phyloP scores from a whole-genome alignment of 2,888 invertebrate species.

The Eristalinus aeneus region DNA sequence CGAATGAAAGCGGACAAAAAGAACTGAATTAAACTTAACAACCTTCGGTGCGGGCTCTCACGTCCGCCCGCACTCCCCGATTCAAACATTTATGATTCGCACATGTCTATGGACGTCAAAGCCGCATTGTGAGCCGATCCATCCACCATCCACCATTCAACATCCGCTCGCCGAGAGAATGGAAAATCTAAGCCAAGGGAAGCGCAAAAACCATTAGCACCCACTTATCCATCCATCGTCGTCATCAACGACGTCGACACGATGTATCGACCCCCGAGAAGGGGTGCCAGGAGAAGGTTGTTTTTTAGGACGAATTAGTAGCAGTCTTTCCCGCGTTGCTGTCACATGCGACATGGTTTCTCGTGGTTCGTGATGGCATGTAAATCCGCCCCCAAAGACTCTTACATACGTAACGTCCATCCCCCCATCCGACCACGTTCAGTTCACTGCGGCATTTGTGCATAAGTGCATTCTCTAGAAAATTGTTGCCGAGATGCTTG shows the following conservation, averaged over 20 bases:
- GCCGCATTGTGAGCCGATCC: slow-evolving; percentile 47
- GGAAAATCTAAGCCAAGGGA: slow-evolving; percentile 45
- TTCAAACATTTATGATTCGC: slow-evolving; percentile 33
- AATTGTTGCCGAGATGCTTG: slow-evolving; percentile 61
- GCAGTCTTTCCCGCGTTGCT: not conserved
- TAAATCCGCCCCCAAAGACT: slow-evolving; percentile 28
- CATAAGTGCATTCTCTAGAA: slow-evolving; percentile 59
- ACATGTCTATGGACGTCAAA: slow-evolving; percentile 11
- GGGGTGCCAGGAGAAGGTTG: not conserved
- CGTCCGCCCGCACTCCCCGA: slow-evolving; percentile 7
- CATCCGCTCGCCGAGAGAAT: not conserved
- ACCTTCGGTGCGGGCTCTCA: slow-evolving; percentile 37
- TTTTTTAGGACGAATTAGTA: slow-evolving; percentile 37
- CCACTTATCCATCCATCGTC: slow-evolving; percentile 51
- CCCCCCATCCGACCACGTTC: not conserved
- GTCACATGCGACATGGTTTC: slow-evolving; percentile 33
- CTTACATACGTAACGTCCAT: slow-evolving; percentile 20
- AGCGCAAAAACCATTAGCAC: slow-evolving; percentile 49
- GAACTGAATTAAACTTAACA: slow-evolving; percentile 57
- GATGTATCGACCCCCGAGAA: slow-evolving; percentile 31
- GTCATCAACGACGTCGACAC: slow-evolving; percentile 16
- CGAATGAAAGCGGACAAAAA: not conserved
- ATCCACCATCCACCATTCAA: not conserved
- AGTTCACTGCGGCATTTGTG: slow-evolving; percentile 43
- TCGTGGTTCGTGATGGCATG: not conserved